Evolutionary conservation across 2,888 invertebrate species (phyloP), one percentile per base, ranked within the genome.

Genomic region (Muscina levida): DNA sequence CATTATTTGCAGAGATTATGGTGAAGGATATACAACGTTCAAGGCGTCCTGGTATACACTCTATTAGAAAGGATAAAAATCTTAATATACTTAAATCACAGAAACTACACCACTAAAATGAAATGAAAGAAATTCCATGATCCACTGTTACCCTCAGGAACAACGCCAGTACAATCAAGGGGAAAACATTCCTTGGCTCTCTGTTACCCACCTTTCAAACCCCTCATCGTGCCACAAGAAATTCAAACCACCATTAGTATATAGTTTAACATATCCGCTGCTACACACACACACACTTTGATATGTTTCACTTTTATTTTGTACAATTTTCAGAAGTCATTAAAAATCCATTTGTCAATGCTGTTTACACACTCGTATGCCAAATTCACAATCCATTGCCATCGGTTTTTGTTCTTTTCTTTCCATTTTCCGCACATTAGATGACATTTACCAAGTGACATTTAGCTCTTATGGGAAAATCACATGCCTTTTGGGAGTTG

Each of bases 301-400:
- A 4, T 4, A n/a, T 22, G 1, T 59, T 17, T 22, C 37, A 59
- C 37, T 13, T 73, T 59, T 44, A 53, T 76, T 77, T 77, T 42
- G 19, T 13, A 19, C 15, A 15, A 70, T 70, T 73, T 72, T 51
- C 66, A 51, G 57, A 67, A 71, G 73, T 71, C 77, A 77, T 80
- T 80, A 77, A 80, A 80, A 80, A 77, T 10, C 57, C 80, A 80
- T 80, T 80, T 80, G 77, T 77, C 80, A 80, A 59, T 77, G 76
- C 59, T 73, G 72, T 70, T 72, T 57, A 48, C 56, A 15, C 39
- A 51, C 39, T n/a, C 39, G 2, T 39, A 22, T 19, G 46, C 8
- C 48, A 19, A 26, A 48, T 22, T 15, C 15, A 5, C n/a, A 17
- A 44, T 24, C 24, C 42, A 10, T 15, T 15, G 1, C 17, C 48